phyloP scores from a whole-genome alignment of 2,113 vertebrate genomes.

The Clinocottus analis region DNA sequence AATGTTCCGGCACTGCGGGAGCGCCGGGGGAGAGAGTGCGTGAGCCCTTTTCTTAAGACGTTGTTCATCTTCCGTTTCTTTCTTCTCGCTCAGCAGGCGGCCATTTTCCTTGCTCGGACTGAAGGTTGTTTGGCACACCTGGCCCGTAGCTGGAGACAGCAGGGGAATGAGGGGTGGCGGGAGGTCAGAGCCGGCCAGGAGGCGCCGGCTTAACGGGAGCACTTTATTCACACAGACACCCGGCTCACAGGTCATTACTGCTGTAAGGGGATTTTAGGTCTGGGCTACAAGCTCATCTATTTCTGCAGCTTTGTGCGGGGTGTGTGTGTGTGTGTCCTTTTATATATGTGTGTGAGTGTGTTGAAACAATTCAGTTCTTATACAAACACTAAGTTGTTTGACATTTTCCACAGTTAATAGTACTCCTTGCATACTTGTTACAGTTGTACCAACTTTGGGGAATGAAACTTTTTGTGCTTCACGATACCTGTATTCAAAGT shows the following conservation, averaged over 20 bases:
- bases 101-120: conserved; percentile 60
- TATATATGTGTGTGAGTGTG: background rate
- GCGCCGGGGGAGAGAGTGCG: conserved; percentile 6
- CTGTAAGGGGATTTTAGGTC: conserved; percentile 58
- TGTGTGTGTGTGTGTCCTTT: conserved; percentile 7
- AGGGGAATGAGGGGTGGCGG: conserved; percentile 43
- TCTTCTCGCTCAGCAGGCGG: conserved; percentile 51
- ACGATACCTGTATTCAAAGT: too few species aligned
- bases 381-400: background rate
- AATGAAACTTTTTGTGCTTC: conserved; percentile 3
- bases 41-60: conserved; percentile 59
- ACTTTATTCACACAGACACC: conserved; percentile 68
- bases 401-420: background rate
- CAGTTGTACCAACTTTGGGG: background rate
- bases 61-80: conserved; percentile 63
- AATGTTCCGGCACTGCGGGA: conserved; percentile 58
- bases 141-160: conserved; percentile 56
- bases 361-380: background rate
- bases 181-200: conserved; percentile 61
- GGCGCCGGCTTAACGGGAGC: conserved; percentile 52
- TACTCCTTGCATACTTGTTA: background rate
- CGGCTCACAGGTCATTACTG: conserved; percentile 48
- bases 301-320: conserved; percentile 28
- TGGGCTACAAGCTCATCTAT: conserved; percentile 44
- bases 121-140: conserved; percentile 71